phyloP scores from a whole-genome alignment of 1,140 invertebrate genomes.

The Bombus huntii region DNA sequence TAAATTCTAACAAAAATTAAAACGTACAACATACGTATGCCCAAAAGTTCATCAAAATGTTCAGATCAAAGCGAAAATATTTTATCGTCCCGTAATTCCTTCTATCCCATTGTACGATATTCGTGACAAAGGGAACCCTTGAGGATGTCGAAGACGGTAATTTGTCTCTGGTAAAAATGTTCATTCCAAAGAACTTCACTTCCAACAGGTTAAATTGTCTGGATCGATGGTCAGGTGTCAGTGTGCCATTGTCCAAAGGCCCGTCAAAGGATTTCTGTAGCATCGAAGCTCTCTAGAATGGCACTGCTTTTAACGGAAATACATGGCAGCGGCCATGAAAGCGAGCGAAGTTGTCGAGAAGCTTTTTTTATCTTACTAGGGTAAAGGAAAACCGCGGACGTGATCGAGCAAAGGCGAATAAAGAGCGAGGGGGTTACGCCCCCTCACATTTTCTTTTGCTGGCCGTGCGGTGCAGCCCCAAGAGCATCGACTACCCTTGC shows the following conservation, averaged over 20 bases:
- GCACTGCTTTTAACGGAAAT: not conserved
- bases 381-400: constrained; percentile 67
- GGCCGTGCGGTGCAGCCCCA: constrained; percentile 65
- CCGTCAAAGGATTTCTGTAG: not conserved
- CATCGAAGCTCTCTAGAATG: not conserved
- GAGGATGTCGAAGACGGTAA: too few species aligned
- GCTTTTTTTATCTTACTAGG: constrained; percentile 53
- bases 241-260: not conserved
- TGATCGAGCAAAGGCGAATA: constrained; percentile 70
- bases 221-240: not conserved
- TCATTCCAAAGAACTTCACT: not conserved
- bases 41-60: too few species aligned
- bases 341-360: not conserved
- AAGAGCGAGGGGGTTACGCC: constrained; percentile 65
- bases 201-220: not conserved
- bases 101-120: too few species aligned
- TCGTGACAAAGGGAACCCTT: too few species aligned
- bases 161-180: too few species aligned
- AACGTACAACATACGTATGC: too few species aligned
- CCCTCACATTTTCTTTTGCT: constrained; percentile 69
- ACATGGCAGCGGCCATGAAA: constrained; percentile 5
- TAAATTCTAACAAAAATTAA: too few species aligned
- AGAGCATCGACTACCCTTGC: constrained; percentile 63
- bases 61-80: too few species aligned
- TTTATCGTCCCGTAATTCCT: too few species aligned